Evolutionary conservation across 2,888 invertebrate species (phyloP).

Genomic region (Sialis lutaria): DNA sequence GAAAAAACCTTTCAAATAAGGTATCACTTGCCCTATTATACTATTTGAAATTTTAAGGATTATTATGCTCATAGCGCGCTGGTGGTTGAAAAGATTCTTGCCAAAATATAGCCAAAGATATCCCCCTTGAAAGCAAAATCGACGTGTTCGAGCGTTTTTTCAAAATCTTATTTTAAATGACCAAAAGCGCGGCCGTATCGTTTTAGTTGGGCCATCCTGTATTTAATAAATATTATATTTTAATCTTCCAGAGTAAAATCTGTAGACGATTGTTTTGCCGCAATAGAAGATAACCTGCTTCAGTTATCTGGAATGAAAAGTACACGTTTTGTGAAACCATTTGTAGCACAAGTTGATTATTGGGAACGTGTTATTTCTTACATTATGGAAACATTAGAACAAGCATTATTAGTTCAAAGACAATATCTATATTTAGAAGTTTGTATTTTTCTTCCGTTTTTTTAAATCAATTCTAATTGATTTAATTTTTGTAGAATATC

Average conservation of each 20-base stretch:
- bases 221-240: background rate
- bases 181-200: too few species aligned
- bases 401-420: conserved; percentile 62
- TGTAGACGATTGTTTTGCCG: conserved; percentile 62
- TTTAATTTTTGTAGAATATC: conserved; percentile 39
- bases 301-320: conserved; percentile 76
- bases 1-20: too few species aligned
- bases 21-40: too few species aligned
- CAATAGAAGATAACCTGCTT: conserved; percentile 71
- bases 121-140: too few species aligned
- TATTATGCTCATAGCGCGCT: too few species aligned
- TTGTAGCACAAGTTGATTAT: conserved; percentile 63
- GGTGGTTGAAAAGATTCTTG: too few species aligned
- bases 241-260: conserved; percentile 48
- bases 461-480: background rate
- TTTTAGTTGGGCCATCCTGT: too few species aligned
- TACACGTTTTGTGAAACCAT: conserved; percentile 73
- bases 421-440: conserved; percentile 73
- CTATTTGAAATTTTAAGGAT: too few species aligned
- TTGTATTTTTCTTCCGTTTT: conserved; percentile 3
- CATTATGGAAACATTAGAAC: conserved; percentile 67
- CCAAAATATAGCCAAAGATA: too few species aligned
- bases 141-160: too few species aligned
- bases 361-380: conserved; percentile 75
- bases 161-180: too few species aligned